Base-by-base conservation (phyloP, 2,888 invertebrate genomes). In the Nephrotoma guestfalica region DNA sequence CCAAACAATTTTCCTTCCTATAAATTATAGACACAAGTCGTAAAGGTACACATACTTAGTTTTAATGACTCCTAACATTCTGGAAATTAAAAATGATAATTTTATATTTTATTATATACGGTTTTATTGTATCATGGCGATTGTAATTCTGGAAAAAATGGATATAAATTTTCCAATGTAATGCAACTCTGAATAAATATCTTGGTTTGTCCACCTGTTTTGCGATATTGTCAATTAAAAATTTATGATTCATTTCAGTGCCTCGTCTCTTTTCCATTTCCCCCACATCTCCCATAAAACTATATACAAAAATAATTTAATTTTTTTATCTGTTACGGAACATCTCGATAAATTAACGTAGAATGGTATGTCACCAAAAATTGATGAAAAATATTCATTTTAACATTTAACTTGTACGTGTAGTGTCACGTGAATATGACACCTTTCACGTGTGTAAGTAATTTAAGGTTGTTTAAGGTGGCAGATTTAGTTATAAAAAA, bases 391-490 rank as follows among this genome's bases (percentile, higher is more conserved):
- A 51, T 2, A 51, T 6, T 51, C n/a, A 51, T 51, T 51, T 51
- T 30, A 30, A 30, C 30, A 30, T 30, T 15, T 9, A 51, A 15
- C 3, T 30, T 15, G 15, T 15, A 51, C 83, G 0, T 40, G 83
- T 83, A 42, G 41, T 84, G n/a, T 41, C 41, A 84, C 41, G 4
- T 84, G n/a, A 84, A 84, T 84, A 41, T 84, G 84, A 84, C 84
- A 84, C 84, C 84, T 84, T 84, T 84, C 84, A 84, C 41, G 84
- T 15, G 84, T 84, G 84, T 84, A 84, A 41, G 41, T 84, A 84
- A 84, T 84, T 84, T 84, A 84, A 41, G 41, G 41, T 84, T 30
- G 30, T 43, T 43, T 43, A 47, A 7, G 71, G 71, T 30, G 71
- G 71, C 71, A 71, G 30, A 71, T 30, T 71, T 57, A n/a, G n/a